Conservation (phyloP, 2,888 invertebrate genomes). For the Chaetogeoica ovagalla region DNA sequence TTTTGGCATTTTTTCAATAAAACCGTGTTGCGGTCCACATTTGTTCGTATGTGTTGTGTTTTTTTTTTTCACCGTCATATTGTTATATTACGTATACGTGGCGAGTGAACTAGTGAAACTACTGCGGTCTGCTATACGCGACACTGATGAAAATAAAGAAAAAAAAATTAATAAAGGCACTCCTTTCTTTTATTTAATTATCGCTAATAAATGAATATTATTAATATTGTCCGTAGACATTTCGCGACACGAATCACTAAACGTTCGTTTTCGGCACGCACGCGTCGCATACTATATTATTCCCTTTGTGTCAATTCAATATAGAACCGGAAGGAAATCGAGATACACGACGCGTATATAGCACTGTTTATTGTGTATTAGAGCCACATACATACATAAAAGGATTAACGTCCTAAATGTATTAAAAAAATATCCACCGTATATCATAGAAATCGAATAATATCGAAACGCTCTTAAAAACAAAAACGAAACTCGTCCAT, state of each 20-base stretch:
- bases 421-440: background rate
- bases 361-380: too few species aligned
- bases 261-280: background rate
- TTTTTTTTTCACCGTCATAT: background rate
- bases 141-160: background rate
- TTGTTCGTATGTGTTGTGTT: background rate
- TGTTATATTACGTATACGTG: too few species aligned
- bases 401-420: too few species aligned
- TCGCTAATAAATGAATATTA: too few species aligned
- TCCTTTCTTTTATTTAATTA: slow-evolving; percentile 6
- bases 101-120: background rate
- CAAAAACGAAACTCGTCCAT: too few species aligned
- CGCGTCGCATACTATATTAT: background rate
- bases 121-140: background rate
- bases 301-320: too few species aligned
- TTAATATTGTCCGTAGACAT: background rate
- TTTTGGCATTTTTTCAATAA: slow-evolving; percentile 32
- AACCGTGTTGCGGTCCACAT: background rate
- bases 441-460: background rate
- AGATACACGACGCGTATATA: background rate
- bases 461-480: too few species aligned
- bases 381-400: too few species aligned
- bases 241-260: slow-evolving; percentile 40
- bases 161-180: background rate
- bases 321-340: slow-evolving; percentile 10